Evolutionary conservation across 2,888 invertebrate genomes (phyloP), one percentile per base, ranked within the genome.

Genomic region (Dastarcus helophoroides): DNA sequence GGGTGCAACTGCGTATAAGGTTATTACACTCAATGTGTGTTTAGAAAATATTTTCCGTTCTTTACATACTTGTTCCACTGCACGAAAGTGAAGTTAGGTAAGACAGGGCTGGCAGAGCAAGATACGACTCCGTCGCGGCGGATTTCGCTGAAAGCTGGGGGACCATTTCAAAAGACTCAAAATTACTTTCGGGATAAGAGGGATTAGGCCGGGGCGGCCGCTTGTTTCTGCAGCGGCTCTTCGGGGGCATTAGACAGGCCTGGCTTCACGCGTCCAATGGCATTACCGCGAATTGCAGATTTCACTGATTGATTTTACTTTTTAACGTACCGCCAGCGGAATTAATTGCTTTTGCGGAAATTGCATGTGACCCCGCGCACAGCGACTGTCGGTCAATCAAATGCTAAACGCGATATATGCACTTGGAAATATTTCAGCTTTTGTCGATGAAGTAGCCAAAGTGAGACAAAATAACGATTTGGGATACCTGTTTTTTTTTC

Each of bases 121-220:
- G 59, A 59, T 57, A 59, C 53, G 54, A 52, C 48, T 51, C 51
- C 50, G 48, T 41, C 29, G 47, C 50, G 52, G 46, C 51, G 56
- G 57, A 56, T 57, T 58, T 54, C 44, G 48, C 52, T 54, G 53
- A 54, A 55, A 55, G 54, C 57, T 53, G 56, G 57, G 60, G 61
- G 58, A 56, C 58, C 57, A 58, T 68, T 68, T 69, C 62, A 69
- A 68, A 69, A 68, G 68, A 68, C 66, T 68, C 67, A 68, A 68
- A 69, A 69, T 69, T 69, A 68, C 69, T 69, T 68, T 68, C 68
- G 65, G 67, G 68, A 68, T 68, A 68, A 68, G 69, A 68, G 68
- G 68, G 68, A 68, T 68, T 68, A 68, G 67, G 63, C 63, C 63
- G 62, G 61, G 51, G 47, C 53, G 50, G 53, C 47, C 49, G 14